phyloP scores from a whole-genome alignment of 1,140 invertebrate species.

The Asobara japonica region DNA sequence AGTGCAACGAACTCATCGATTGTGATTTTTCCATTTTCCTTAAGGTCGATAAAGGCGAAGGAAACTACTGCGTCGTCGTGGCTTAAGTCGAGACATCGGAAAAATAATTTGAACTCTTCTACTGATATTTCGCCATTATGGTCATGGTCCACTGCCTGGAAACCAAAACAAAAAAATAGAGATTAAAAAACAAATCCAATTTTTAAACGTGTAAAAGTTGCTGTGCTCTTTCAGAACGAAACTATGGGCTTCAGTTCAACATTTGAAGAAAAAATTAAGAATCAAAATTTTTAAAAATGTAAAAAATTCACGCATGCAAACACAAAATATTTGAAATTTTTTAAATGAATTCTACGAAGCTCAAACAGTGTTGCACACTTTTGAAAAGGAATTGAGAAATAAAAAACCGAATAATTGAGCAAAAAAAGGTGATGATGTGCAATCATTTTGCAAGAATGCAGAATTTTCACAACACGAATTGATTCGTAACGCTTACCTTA shows the following conservation, averaged over 20 bases:
- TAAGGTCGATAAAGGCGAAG: conserved; percentile 80
- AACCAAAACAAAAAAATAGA: conserved; percentile 34
- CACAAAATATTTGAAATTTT: too few relatives aligned
- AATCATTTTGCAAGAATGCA: conserved; percentile 15
- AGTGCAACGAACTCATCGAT: conserved; percentile 81
- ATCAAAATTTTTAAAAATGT: too few relatives aligned
- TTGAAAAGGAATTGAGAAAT: conserved; percentile 25
- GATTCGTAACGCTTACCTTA: conserved; percentile 69
- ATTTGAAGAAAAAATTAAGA: too few relatives aligned
- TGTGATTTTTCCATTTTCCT: conserved; percentile 79
- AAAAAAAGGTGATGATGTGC: conserved; percentile 18
- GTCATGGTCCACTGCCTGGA: conserved; percentile 83
- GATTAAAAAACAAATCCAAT: neutral
- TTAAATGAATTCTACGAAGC: neutral
- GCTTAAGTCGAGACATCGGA: conserved; percentile 78
- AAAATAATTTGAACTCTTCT: conserved; percentile 85
- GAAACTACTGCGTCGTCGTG: conserved; percentile 78
- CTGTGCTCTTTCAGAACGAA: too few relatives aligned
- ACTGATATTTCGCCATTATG: conserved; percentile 80
- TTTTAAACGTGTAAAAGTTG: too few relatives aligned
- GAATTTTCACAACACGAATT: conserved; percentile 13
- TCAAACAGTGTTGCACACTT: conserved; percentile 10
- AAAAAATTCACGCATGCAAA: too few relatives aligned
- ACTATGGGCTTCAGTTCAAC: too few relatives aligned
- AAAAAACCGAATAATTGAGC: conserved; percentile 20